These are phyloP conservation scores for Brienomyrus longianalis DNA, from an alignment of 2,113 vertebrate genomes.

Conservation along the genomic window DNA sequence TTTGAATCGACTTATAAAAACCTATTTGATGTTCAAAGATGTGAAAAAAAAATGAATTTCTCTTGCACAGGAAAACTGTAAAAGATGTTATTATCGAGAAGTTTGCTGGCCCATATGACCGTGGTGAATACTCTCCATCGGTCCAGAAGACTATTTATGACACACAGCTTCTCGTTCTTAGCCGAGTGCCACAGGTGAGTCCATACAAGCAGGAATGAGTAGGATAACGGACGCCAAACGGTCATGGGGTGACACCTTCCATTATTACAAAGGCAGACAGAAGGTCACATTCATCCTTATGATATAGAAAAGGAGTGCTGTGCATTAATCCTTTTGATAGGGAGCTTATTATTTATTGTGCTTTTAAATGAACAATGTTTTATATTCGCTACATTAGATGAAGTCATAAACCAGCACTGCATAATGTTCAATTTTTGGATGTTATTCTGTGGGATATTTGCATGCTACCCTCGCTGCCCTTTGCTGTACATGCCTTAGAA, in stretches of 20 bases:
- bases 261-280: background rate
- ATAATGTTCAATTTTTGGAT: background rate
- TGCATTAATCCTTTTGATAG: background rate
- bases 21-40: background rate
- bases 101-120: slow-evolving; percentile 80
- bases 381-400: background rate
- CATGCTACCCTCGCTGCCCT: background rate
- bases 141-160: slow-evolving; percentile 90
- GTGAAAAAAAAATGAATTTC: background rate
- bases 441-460: background rate
- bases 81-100: slow-evolving; percentile 72
- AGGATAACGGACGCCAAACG: background rate
- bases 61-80: slow-evolving; percentile 63
- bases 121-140: slow-evolving; percentile 81
- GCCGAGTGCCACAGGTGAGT: slow-evolving; percentile 68
- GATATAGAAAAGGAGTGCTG: background rate
- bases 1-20: background rate
- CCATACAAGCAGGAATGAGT: background rate
- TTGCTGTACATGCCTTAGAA: background rate
- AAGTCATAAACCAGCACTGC: background rate
- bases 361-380: background rate
- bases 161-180: slow-evolving; percentile 69
- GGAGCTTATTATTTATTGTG: background rate
- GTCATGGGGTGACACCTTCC: background rate
- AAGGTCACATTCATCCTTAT: background rate